These are phyloP conservation scores for Ranitomeya imitator DNA, from an alignment of 2,113 vertebrate genomes.

Conservation along the genomic window DNA sequence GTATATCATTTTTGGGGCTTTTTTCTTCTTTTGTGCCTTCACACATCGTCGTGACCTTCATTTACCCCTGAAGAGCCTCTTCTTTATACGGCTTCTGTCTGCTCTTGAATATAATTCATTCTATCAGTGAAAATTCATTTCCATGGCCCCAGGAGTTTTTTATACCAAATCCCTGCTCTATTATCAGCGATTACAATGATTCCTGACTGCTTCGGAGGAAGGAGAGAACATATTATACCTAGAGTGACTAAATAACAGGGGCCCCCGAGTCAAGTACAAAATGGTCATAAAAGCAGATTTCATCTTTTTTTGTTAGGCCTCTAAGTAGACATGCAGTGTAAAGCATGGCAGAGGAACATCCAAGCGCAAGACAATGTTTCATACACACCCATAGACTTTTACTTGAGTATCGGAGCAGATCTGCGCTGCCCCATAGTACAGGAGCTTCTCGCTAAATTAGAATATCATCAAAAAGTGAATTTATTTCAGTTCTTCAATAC, in stretches of 20 bases:
- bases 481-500: too few relatives aligned
- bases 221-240: background rate
- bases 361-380: too few relatives aligned
- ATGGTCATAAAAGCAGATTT: too few relatives aligned
- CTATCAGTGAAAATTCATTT: slow-evolving; percentile 19
- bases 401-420: too few relatives aligned
- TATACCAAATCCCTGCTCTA: background rate
- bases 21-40: slow-evolving; percentile 2
- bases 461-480: too few relatives aligned
- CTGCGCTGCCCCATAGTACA: too few relatives aligned
- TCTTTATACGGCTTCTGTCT: background rate
- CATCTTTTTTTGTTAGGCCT: too few relatives aligned
- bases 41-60: background rate
- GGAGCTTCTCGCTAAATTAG: too few relatives aligned
- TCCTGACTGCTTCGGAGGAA: background rate
- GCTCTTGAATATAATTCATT: slow-evolving; percentile 13
- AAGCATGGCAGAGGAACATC: too few relatives aligned
- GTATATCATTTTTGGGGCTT: background rate
- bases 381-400: too few relatives aligned
- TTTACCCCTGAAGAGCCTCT: background rate
- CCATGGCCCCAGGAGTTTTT: background rate
- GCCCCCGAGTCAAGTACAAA: too few relatives aligned
- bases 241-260: background rate
- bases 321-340: too few relatives aligned
- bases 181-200: background rate